A percentile compares a stretch with the other conserved stretches of the same genome.
Evolutionary conservation across 2,797 vertebrate species (phyloP).

Genomic region (Phrynocephalus guinanensis): DNA sequence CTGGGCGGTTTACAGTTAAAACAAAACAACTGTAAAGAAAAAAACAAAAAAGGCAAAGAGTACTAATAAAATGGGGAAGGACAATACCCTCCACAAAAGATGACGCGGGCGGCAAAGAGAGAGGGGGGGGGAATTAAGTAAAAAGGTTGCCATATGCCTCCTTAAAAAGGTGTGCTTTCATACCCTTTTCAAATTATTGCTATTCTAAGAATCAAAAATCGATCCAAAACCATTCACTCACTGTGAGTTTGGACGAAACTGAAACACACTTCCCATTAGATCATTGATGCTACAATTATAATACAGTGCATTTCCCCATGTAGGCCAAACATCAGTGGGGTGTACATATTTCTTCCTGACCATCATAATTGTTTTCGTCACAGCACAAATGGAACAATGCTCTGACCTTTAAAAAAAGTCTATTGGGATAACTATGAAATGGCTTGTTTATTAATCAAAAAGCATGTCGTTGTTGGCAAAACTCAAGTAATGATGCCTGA

Average conservation of each 20-base stretch:
- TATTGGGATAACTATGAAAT: not conserved
- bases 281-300: conserved; percentile 20
- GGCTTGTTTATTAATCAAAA: conserved; percentile 43
- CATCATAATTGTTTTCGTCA: not conserved
- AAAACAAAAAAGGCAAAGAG: no score
- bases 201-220: not conserved
- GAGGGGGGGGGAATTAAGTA: no score
- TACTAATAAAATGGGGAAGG: no score
- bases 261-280: not conserved
- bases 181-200: not conserved
- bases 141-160: no score
- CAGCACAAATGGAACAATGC: not conserved
- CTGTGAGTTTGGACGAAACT: not conserved
- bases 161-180: no score
- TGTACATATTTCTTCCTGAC: conserved; percentile 3
- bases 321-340: not conserved
- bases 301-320: conserved; percentile 11
- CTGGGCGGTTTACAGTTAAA: no score
- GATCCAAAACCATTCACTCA: not conserved
- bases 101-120: no score
- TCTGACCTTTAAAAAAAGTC: conserved; percentile 24
- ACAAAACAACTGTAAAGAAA: no score
- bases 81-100: no score
- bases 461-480: conserved; percentile 38
- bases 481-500: conserved; percentile 33